A percentile compares a stretch with the other conserved stretches of the same genome.
These are phyloP conservation scores for Paramormyrops hopkinsi DNA, from an alignment of 2,797 vertebrate genomes.

Conservation along the genomic window DNA sequence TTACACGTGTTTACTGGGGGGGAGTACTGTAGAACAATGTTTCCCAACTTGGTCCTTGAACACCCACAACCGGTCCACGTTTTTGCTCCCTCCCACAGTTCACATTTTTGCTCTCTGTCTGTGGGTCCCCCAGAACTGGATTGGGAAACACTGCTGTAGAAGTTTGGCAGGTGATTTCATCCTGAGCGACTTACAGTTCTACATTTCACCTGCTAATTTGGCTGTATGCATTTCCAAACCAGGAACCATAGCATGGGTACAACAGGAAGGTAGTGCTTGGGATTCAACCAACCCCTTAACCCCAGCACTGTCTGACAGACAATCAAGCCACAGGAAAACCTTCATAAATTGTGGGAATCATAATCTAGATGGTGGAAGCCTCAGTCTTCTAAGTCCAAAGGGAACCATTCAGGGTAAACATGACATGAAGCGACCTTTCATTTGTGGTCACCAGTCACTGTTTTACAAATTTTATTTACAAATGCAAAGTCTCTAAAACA, in stretches of 20 bases:
- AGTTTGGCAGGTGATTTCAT: neutral
- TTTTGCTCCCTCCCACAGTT: neutral
- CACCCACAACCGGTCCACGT: neutral
- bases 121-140: neutral
- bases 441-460: neutral
- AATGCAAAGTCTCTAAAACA: conserved; percentile 5
- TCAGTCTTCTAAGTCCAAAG: neutral
- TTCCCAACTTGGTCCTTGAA: neutral
- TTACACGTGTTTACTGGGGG: neutral
- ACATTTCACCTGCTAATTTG: neutral
- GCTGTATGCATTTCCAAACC: neutral
- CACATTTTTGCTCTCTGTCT: neutral
- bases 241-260: neutral
- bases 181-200: neutral
- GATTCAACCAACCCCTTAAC: neutral
- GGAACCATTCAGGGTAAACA: neutral
- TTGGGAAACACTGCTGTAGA: neutral
- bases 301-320: neutral
- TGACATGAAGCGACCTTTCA: neutral
- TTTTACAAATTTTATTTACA: neutral
- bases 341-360: neutral
- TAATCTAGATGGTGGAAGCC: neutral
- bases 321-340: neutral
- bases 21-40: neutral
- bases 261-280: neutral